Base-by-base conservation (phyloP, 2,888 invertebrate genomes). In the Stramonita haemastoma region DNA sequence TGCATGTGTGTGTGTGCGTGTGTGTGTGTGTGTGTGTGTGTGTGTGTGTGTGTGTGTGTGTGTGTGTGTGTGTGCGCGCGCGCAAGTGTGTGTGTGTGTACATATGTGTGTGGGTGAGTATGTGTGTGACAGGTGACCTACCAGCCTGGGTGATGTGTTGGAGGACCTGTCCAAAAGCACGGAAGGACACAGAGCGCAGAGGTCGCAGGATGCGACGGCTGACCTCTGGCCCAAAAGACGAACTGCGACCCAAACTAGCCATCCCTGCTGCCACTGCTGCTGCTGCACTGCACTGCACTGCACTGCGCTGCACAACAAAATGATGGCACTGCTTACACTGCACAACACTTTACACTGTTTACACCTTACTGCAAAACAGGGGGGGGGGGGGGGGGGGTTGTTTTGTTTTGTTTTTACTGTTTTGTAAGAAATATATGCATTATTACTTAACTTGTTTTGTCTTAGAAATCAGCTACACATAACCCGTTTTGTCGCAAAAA, bases 191-290 rank as follows among this genome's bases (percentile, higher is more conserved):
- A 29, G 91, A 90, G 8, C 91, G 46, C 34, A 91, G 66, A 19
- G 90, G 89, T 15, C 91, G 56, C 36, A 91, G 89, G 79, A 91
- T 90, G 81, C 89, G 83, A 6, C 91, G 88, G 17, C 91, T 89
- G 77, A 91, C 88, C 5, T 91, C 91, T 0, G 91, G 91, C 5
- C 91, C 91, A 32, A 91, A 91, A 0, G 91, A 91, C 6, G 90
- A 91, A 36, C 91, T 91, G 19, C 91, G 57, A 0, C 89, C 90
- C 29, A 91, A 73, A 73, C 46, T 60, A 17, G 89, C 60, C 89
- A 84, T 89, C 17, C 15, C 66, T 2, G 29, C 5, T 56, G 19
- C 13, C 60, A 36, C 56, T 29, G 29, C 86, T 22, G 56, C 36
- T 32, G 46, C 46, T 46, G 46, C 46, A n/a, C n/a, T n/a, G n/a